A percentile compares a stretch with the other conserved stretches of the same genome.
These are phyloP conservation scores for Choristoneura rosaceana DNA, from an alignment of 2,888 invertebrate species.

Conservation along the genomic window DNA sequence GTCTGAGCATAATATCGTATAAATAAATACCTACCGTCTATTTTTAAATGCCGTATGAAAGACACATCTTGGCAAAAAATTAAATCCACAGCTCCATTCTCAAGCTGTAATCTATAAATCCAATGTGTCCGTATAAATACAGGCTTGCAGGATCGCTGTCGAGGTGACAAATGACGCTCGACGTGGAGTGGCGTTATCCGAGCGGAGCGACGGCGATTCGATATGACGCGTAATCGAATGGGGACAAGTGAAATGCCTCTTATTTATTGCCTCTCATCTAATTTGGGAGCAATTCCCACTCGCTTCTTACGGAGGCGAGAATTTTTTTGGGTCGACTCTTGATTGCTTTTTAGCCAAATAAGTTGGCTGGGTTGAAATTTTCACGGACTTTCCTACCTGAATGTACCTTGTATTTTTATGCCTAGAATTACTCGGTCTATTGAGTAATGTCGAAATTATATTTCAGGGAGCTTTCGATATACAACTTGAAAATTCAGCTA, in stretches of 20 bases:
- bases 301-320: not conserved
- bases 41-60: not conserved
- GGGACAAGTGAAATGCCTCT: constrained; percentile 50
- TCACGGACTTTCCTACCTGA: no score
- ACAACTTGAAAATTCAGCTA: no score
- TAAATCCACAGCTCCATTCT: constrained; percentile 4
- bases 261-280: constrained; percentile 50
- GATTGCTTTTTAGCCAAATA: constrained; percentile 7
- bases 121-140: constrained; percentile 18
- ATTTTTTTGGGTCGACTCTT: constrained; percentile 7
- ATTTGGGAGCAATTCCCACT: constrained; percentile 18
- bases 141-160: constrained; percentile 9
- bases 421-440: no score
- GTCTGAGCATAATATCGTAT: not conserved
- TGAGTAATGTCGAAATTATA: no score
- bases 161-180: constrained; percentile 54
- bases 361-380: not conserved
- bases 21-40: not conserved
- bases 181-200: constrained; percentile 46
- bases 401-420: no score
- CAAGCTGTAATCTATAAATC: constrained; percentile 14
- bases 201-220: constrained; percentile 49
- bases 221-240: constrained; percentile 61
- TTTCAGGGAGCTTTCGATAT: no score
- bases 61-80: not conserved